Percentiles rank a stretch among this genome's conserved stretches.
Conservation (phyloP, 2,888 invertebrate species). For the Platerodrilus igneus region DNA sequence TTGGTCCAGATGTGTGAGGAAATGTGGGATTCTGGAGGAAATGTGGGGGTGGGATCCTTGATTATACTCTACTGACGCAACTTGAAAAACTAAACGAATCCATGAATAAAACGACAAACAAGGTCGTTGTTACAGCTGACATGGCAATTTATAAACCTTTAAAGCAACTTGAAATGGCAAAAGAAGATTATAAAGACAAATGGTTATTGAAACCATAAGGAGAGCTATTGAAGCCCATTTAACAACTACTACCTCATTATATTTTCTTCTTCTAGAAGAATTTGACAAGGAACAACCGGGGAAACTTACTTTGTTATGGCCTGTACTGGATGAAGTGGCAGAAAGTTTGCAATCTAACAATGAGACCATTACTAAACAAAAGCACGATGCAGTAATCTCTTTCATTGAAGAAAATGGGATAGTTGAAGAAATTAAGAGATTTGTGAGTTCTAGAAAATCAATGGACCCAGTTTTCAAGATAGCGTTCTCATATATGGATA, state of each 20-base stretch:
- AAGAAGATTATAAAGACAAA: conserved; percentile 7
- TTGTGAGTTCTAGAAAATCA: no score
- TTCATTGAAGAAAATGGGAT: no score
- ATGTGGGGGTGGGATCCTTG: no score
- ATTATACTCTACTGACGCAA: neutral
- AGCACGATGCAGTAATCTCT: conserved; percentile 3
- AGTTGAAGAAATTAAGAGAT: no score
- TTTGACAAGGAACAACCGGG: conserved; percentile 6
- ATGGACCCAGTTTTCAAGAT: no score
- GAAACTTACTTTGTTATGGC: no score
- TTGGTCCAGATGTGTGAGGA: no score
- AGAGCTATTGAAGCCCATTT: conserved; percentile 6
- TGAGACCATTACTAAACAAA: conserved; percentile 3
- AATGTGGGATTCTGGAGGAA: no score
- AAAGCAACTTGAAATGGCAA: conserved; percentile 5
- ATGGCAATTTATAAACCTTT: conserved; percentile 4
- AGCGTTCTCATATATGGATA: no score
- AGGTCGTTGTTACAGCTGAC: conserved; percentile 4
- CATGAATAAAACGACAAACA: conserved; percentile 5
- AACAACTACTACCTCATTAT: conserved; percentile 5
- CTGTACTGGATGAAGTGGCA: conserved; percentile 3
- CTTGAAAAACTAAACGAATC: conserved; percentile 4
- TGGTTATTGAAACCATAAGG: conserved; percentile 5
- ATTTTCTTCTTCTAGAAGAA: conserved; percentile 6
- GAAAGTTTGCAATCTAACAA: neutral